Base-by-base conservation (phyloP, 2,113 vertebrate species). In the Entelurus aequoreus region DNA sequence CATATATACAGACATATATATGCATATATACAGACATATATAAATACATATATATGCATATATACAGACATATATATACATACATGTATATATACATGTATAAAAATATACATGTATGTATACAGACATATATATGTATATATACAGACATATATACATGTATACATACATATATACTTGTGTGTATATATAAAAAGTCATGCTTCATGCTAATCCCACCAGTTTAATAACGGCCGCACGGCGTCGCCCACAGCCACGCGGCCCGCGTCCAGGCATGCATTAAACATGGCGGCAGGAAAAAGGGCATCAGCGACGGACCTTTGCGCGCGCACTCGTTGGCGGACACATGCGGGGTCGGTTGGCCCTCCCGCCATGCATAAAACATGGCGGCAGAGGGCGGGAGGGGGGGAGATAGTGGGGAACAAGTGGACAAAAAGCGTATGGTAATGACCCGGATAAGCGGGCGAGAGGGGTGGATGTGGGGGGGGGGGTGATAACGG, bases 401-500 rank as follows among this genome's bases (percentile, higher is more conserved):
- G 76, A 44, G 16, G 59, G 52, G 68, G 38, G 62, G 61, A 74
- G 81, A 80, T 71, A 61, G 51, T 9, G 67, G 63, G 75, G 84
- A 81, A 86, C 81, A 82, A 82, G 79, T 69, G 72, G 50, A 49
- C 35, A 79, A 78, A 83, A 84, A 78, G 69, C 38, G 37, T 79
- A 81, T 80, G 83, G 75, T 83, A 85, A 86, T 84, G 84, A 84
- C 72, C 80, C 68, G 77, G 68, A 80, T 81, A 86, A 72, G 61
- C 62, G 56, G 59, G 75, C 60, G 37, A n/a, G 5, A 80, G 77
- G 66, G 68, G 61, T 71, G 38, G 44, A 19, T 2, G 19, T 2
- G 19, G 19, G 19, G 19, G 51, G 60, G 73, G 48, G 68, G 55
- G 19, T 56, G 81, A 84, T 77, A 76, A 85, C 83, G 71, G 69